Conservation (phyloP, 2,797 vertebrate species). For the Poecilia picta region DNA sequence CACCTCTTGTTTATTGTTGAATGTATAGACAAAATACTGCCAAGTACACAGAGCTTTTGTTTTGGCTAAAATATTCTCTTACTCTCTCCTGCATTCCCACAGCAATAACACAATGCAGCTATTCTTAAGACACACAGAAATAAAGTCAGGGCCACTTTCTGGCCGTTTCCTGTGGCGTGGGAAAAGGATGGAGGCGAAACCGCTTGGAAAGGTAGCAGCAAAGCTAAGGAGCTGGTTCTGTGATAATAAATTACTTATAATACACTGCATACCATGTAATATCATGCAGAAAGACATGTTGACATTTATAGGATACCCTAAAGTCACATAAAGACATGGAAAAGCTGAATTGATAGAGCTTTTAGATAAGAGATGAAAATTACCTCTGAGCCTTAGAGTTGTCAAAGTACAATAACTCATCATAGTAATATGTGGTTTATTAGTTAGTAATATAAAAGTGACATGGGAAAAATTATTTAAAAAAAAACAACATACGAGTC, state of each 20-base stretch:
- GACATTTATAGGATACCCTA: slow-evolving; percentile 61
- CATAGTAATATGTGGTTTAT: slow-evolving; percentile 6
- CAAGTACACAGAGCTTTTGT: slow-evolving; percentile 45
- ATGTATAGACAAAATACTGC: slow-evolving; percentile 27
- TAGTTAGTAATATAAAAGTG: neutral
- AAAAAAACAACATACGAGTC: neutral
- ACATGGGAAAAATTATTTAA: neutral
- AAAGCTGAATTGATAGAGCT: slow-evolving; percentile 24
- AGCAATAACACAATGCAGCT: slow-evolving; percentile 81
- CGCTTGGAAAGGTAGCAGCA: slow-evolving; percentile 39
- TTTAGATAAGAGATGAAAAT: slow-evolving; percentile 20
- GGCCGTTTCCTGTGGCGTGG: slow-evolving; percentile 75
- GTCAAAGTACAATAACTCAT: slow-evolving; percentile 22
- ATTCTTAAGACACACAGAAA: slow-evolving; percentile 75
- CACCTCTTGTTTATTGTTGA: slow-evolving; percentile 16
- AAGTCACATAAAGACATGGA: slow-evolving; percentile 59
- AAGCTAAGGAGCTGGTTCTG: slow-evolving; percentile 30
- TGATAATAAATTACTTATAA: neutral
- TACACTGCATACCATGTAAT: neutral
- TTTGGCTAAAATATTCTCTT: slow-evolving; percentile 49
- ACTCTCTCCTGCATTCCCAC: slow-evolving; percentile 62
- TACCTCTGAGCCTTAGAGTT: slow-evolving; percentile 16
- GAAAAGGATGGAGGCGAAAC: slow-evolving; percentile 48
- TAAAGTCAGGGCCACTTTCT: slow-evolving; percentile 60
- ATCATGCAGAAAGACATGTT: slow-evolving; percentile 49